Base-by-base conservation (phyloP, 2,797 vertebrate species). In the Phrynocephalus forsythii region DNA sequence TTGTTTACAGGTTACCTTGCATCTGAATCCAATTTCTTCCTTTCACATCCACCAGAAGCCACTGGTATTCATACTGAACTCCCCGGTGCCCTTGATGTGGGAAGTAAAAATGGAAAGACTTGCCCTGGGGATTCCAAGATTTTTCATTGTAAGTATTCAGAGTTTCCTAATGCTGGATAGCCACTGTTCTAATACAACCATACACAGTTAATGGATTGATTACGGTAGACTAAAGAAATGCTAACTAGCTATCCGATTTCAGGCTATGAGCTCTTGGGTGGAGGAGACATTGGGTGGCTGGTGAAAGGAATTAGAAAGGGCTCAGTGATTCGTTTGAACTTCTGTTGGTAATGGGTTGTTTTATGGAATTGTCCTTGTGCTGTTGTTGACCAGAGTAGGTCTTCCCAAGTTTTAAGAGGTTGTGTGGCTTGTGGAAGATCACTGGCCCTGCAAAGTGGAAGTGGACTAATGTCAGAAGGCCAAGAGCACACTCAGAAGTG, bases 11-110 rank as follows among this genome's bases (percentile, higher is more conserved):
- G 98, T 99, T 92, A 97, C 96, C 0, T 95, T 99, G 90, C 98
- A 99, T 95, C 95, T 99, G 96, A 98, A 97, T 94, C 98, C 99
- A 71, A 98, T 99, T 96, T 98, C 98, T 84, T 98, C 99, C 0
- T 92, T 99, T 87, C 94, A 97, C 88, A 95, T 97, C 93, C 99
- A 99, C 95, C 96, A 97, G 87, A 99, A 98, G 94, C 98, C 98
- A 15, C 94, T 99, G 85, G 98, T 98, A 91, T 99, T 99, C 86
- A 95, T 99, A 94, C 98, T 99, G 85, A 99, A 97, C 96, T 98
- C 98, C 85, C 98, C 97, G 3, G 96, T 97, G 90, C 97, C 98
- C 0, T 90, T 99, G 92, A 92, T 96, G 87, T 99, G 99, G 99
- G 97, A 97, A 94, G 94, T 99, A 91, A 98, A 97, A 96, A 97